Evolutionary conservation across 2,797 vertebrate genomes (phyloP).

Genomic region (Esox masquinongy): DNA sequence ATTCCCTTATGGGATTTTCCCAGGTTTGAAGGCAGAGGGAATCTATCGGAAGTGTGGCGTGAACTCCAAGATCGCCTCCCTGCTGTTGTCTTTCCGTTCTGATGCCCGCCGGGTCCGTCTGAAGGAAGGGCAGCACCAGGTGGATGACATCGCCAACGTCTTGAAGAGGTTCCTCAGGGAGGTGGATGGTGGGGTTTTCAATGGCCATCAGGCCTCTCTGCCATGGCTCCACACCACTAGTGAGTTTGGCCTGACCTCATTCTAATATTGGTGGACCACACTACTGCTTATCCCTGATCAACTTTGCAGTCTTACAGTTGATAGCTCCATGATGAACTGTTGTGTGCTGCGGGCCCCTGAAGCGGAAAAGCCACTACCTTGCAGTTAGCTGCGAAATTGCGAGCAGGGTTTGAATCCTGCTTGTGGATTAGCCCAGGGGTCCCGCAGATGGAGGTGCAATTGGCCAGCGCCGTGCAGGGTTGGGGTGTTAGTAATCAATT

Average conservation of each 20-base stretch:
- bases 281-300: not conserved
- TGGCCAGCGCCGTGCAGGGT: no score
- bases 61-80: conserved; percentile 75
- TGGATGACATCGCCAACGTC: conserved; percentile 77
- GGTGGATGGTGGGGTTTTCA: conserved; percentile 76
- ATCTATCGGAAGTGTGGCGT: conserved; percentile 80
- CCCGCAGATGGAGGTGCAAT: no score
- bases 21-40: conserved; percentile 78
- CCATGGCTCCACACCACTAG: conserved; percentile 72
- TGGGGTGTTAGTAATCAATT: no score
- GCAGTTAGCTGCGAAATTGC: no score
- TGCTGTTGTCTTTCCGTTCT: conserved; percentile 72
- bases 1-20: not conserved
- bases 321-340: not conserved
- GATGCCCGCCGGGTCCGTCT: conserved; percentile 74
- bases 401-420: no score
- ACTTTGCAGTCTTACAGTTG: not conserved
- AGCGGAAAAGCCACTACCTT: no score
- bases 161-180: conserved; percentile 83
- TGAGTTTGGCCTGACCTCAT: not conserved
- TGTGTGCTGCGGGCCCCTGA: not conserved
- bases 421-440: no score
- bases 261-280: no score
- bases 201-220: conserved; percentile 38
- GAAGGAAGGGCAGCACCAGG: conserved; percentile 74